Conservation (phyloP, 2,888 invertebrate species). For the Zaprionus bogoriensis region DNA sequence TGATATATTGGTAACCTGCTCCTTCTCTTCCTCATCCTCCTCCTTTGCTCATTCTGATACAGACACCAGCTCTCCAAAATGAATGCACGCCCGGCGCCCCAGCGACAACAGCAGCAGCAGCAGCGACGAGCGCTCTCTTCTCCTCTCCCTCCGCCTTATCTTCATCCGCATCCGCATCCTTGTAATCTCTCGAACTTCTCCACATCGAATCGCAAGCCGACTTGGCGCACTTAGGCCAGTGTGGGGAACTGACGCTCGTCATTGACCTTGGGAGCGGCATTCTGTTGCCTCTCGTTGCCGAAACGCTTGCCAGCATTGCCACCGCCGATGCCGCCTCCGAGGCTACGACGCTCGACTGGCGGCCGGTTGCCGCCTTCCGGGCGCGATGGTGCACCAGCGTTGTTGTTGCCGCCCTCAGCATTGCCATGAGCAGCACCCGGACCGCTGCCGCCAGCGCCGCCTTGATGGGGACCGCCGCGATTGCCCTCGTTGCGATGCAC, state of each 20-base stretch:
- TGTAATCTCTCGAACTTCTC: conserved; percentile 3
- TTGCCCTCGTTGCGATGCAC: conserved; percentile 59
- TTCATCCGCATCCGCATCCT: no score
- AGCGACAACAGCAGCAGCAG: conserved; percentile 31
- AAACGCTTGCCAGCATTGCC: conserved; percentile 71
- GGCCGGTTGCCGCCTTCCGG: conserved; percentile 55
- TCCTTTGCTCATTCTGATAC: conserved; percentile 21
- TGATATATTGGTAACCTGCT: conserved; percentile 60
- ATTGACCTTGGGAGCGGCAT: conserved; percentile 93
- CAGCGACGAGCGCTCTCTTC: conserved; percentile 26
- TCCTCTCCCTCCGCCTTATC: neutral
- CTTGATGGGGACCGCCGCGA: conserved; percentile 46
- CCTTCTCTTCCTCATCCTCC: neutral
- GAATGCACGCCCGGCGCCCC: conserved; percentile 46
- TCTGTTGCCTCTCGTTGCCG: conserved; percentile 70
- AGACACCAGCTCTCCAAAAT: conserved; percentile 49
- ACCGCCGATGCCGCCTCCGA: conserved; percentile 57
- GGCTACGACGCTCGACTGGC: conserved; percentile 57
- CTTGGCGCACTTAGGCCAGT: conserved; percentile 88
- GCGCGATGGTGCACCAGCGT: conserved; percentile 29
- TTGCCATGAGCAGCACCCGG: conserved; percentile 15
- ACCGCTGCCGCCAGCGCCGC: conserved; percentile 20
- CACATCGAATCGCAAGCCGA: no score
- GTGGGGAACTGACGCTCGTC: conserved; percentile 98
- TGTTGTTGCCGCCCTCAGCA: conserved; percentile 24